Conservation (phyloP, 2,888 invertebrate genomes). For the Perithous albicinctus region DNA sequence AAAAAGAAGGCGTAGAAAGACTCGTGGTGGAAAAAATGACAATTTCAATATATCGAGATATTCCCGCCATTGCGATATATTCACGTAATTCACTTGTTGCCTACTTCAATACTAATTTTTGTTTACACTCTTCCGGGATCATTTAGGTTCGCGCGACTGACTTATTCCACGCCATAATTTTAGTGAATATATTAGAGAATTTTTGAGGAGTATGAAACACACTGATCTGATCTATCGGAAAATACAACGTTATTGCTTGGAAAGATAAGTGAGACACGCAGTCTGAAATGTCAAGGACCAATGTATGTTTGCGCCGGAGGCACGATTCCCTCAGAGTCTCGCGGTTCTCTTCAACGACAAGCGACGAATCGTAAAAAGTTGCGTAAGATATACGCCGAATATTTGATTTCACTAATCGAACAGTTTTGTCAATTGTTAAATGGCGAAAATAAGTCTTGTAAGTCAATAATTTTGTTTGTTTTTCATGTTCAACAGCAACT, state of each 20-base stretch:
- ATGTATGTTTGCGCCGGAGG: conserved; percentile 55
- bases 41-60: not conserved
- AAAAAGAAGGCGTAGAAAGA: not conserved
- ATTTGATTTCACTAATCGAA: not conserved
- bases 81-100: not conserved
- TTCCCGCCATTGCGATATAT: not conserved
- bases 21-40: not conserved
- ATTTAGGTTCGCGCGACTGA: not conserved
- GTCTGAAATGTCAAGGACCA: conserved; percentile 62
- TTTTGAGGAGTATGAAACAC: not conserved
- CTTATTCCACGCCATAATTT: not conserved
- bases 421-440: not conserved
- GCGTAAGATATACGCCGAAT: conserved; percentile 32
- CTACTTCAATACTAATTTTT: not conserved
- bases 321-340: conserved; percentile 31
- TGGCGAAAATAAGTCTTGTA: not conserved
- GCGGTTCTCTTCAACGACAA: conserved; percentile 26
- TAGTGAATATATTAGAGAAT: not conserved
- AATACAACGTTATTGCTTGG: not conserved
- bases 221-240: not conserved
- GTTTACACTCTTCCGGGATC: not conserved
- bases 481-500: no score
- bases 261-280: conserved; percentile 26
- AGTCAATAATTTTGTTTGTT: not conserved
- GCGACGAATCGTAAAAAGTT: conserved; percentile 40